Evolutionary conservation across 2,888 invertebrate species (phyloP).

Genomic region (Callyntrura sp.): DNA sequence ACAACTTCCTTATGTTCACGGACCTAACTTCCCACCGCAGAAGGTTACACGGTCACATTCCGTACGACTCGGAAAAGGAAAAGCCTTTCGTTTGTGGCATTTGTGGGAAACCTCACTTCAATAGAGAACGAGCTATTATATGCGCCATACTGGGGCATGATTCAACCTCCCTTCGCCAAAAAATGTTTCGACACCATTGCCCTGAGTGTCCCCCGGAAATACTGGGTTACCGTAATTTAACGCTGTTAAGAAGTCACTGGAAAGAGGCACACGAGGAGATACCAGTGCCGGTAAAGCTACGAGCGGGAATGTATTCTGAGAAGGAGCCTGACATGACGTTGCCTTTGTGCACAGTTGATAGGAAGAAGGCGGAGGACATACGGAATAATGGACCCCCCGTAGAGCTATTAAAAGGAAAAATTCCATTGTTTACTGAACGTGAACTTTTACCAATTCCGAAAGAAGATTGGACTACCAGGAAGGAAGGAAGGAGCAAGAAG

Average conservation of each 20-base stretch:
- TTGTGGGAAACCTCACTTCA: conserved; percentile 31
- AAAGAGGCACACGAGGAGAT: neutral
- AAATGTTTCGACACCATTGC: conserved; percentile 42
- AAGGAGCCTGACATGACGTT: neutral
- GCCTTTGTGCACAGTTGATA: too few species aligned
- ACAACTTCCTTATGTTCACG: neutral
- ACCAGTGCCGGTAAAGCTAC: neutral
- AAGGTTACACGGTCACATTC: neutral
- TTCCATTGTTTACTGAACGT: conserved; percentile 11
- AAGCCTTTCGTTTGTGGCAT: conserved; percentile 29
- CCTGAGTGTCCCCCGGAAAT: conserved; percentile 27
- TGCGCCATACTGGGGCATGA: conserved; percentile 36
- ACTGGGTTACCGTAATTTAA: conserved; percentile 20
- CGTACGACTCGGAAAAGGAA: neutral
- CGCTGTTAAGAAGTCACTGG: conserved; percentile 27
- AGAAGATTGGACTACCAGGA: too few species aligned
- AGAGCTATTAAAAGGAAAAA: neutral
- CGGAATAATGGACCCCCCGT: neutral
- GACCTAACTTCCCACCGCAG: neutral
- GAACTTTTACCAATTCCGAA: neutral
- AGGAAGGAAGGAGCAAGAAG: too few species aligned
- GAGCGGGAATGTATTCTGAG: neutral
- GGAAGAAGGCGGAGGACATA: neutral
- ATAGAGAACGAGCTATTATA: neutral
- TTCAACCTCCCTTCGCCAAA: neutral